A percentile compares a stretch with the other conserved stretches of the same genome.
Conservation (phyloP, 2,797 vertebrate genomes). For the Esox lucius region DNA sequence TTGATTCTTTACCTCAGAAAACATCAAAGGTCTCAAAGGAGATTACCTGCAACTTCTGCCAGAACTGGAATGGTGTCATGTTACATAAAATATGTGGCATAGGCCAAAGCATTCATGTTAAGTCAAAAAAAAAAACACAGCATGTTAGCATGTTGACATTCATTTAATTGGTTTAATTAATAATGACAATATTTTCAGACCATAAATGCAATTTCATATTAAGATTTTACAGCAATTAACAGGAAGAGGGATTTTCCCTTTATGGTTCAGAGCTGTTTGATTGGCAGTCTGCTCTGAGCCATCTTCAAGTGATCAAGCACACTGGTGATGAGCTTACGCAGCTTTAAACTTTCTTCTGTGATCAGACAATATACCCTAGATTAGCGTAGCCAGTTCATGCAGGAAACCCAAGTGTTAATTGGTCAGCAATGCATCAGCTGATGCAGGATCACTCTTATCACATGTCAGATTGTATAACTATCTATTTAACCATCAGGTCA, state of each 20-base stretch:
- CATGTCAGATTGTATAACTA: too few relatives aligned
- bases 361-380: too few relatives aligned
- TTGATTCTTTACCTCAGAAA: constrained; percentile 19
- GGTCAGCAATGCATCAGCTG: too few relatives aligned
- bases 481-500: too few relatives aligned
- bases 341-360: too few relatives aligned
- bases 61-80: constrained; percentile 15
- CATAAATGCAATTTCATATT: neutral
- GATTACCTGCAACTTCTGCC: constrained; percentile 20
- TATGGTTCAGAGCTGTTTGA: neutral
- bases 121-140: neutral
- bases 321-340: too few relatives aligned
- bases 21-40: constrained; percentile 27
- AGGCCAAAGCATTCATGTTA: too few relatives aligned
- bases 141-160: neutral
- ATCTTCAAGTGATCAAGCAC: too few relatives aligned
- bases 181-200: neutral
- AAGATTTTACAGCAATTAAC: neutral
- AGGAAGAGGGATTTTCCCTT: neutral
- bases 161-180: neutral
- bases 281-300: too few relatives aligned
- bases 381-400: too few relatives aligned
- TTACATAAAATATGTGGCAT: neutral
- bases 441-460: too few relatives aligned
- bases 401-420: too few relatives aligned